Evolutionary conservation across 2,888 invertebrate genomes (phyloP), one percentile per base, ranked within the genome.

Genomic region (Muschampia plurimacula): DNA sequence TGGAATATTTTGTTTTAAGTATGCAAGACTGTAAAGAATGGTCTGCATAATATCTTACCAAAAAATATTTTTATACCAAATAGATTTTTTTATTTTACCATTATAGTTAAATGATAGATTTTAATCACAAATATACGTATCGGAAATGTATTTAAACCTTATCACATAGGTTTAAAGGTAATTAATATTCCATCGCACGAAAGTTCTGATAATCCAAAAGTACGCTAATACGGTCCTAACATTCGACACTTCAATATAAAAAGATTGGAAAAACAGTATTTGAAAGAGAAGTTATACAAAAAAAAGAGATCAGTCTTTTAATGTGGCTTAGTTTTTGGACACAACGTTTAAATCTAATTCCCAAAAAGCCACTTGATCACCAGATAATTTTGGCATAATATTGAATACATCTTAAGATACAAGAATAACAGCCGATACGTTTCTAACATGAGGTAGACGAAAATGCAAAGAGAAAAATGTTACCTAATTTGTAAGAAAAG

Each of bases 361-460:
- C 44, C 64, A 8, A 69, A 12, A 57, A 65, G 46, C 69, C 44
- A 65, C 57, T 22, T 12, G 32, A 44, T 69, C 57, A 70, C 70
- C 71, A 66, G 71, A 55, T n/a, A 71, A 71, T 66, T 71, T 66
- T 71, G 65, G 66, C 71, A 66, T 71, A 71, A 70, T 60, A 71
- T 65, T 46, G 22, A 66, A 60, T 60, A 66, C 10, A 22, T 44
- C 65, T 66, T 13, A 60, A 32, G 60, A 60, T 60, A 71, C 36
- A 36, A 66, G 64, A 59, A 71, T 66, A 71, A 71, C 71, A 71
- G 71, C 71, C 71, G 57, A 71, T 66, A 36, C 46, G 55, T 74
- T 71, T 74, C 41, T 57, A 67, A 55, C 78, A 72, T 83, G 86
- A 89, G 87, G 87, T 88, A 88, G 86, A 83, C 82, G 80, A 77